Evolutionary conservation across 1,140 invertebrate genomes (phyloP).

Genomic region (Drosophila mauritiana): DNA sequence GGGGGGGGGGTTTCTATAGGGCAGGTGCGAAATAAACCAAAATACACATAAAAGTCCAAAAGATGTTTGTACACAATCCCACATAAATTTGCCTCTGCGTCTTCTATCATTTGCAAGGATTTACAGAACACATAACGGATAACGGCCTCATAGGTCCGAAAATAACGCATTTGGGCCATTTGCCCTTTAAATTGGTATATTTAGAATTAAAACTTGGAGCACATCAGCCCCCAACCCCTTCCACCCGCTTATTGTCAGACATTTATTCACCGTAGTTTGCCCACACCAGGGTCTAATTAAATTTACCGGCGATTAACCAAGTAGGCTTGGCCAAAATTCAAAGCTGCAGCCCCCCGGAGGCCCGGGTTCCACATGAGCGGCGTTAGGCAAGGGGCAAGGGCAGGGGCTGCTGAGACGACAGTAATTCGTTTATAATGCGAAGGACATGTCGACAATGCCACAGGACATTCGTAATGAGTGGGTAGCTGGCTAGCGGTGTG

Average conservation of each 20-base stretch:
- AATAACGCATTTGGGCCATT: constrained; percentile 39
- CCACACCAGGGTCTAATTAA: constrained; percentile 77
- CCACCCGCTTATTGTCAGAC: constrained; percentile 57
- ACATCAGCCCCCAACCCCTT: constrained; percentile 4
- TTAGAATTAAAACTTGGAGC: constrained; percentile 50
- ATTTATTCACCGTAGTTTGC: constrained; percentile 80
- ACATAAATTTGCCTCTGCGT: too few relatives aligned
- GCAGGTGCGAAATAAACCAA: not conserved
- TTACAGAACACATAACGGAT: too few relatives aligned
- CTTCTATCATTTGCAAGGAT: too few relatives aligned
- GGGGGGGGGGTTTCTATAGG: not conserved
- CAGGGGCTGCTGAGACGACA: constrained; percentile 55
- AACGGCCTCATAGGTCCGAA: not conserved
- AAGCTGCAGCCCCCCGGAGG: constrained; percentile 35
- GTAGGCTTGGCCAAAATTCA: constrained; percentile 71
- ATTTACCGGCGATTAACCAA: constrained; percentile 83
- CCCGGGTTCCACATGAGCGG: constrained; percentile 12
- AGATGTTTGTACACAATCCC: too few relatives aligned
- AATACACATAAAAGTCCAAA: not conserved
- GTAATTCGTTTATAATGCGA: constrained; percentile 84
- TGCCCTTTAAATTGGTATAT: constrained; percentile 38
- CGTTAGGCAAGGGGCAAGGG: constrained; percentile 1
- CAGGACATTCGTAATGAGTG: constrained; percentile 81
- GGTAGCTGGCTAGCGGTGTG: constrained; percentile 15
- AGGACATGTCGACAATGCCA: constrained; percentile 84